Percentiles rank a stretch among this genome's conserved stretches.
These are phyloP conservation scores for Diorhabda carinulata DNA, from an alignment of 1,140 invertebrate genomes.

Conservation along the genomic window DNA sequence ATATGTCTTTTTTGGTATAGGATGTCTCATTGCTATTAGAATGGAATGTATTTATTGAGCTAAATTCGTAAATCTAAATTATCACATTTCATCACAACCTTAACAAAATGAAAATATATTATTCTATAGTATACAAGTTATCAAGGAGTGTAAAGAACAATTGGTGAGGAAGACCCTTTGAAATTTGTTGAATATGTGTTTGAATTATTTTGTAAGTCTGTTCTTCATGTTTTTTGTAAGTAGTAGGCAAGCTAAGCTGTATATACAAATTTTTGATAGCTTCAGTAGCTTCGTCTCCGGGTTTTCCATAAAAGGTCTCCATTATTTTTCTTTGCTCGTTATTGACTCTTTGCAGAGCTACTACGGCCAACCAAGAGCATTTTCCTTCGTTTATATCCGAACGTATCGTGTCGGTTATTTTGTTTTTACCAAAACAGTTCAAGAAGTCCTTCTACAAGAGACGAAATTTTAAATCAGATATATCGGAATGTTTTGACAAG, in stretches of 20 bases:
- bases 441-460: conserved; percentile 84
- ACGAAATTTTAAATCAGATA: conserved; percentile 8
- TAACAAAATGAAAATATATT: background rate
- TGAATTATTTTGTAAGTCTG: conserved; percentile 76
- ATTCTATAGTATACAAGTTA: conserved; percentile 67
- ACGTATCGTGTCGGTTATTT: conserved; percentile 81
- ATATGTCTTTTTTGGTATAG: too few species aligned
- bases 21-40: too few species aligned
- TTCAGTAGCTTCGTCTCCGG: conserved; percentile 63
- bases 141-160: conserved; percentile 78
- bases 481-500: too few species aligned
- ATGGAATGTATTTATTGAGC: too few species aligned
- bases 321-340: conserved; percentile 71
- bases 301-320: conserved; percentile 75
- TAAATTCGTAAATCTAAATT: background rate
- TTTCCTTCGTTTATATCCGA: conserved; percentile 94
- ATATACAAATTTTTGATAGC: conserved; percentile 76
- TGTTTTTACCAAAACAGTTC: conserved; percentile 86
- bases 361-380: conserved; percentile 91
- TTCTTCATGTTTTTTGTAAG: conserved; percentile 82
- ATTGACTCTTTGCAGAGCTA: conserved; percentile 81
- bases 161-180: conserved; percentile 72
- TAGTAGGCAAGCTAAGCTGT: conserved; percentile 71
- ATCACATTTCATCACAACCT: background rate
- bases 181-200: conserved; percentile 81